phyloP scores from a whole-genome alignment of 2,113 vertebrate genomes.

The Perognathus longimembris region DNA sequence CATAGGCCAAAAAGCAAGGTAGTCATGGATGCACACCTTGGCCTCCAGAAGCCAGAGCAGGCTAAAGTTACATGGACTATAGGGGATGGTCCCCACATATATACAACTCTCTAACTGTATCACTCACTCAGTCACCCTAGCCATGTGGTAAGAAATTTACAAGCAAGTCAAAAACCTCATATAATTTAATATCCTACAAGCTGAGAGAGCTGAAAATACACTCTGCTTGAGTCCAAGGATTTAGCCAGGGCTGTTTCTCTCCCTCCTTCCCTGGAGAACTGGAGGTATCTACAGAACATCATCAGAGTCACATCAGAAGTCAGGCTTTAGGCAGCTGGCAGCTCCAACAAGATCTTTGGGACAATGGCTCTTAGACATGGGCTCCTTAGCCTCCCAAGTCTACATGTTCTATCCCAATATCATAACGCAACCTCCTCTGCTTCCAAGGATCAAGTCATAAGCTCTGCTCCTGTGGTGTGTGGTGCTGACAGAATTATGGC shows the following conservation, averaged over 20 bases:
- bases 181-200: not conserved
- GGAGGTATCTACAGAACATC: not conserved
- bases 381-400: not conserved
- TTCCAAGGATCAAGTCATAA: conserved; percentile 66
- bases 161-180: conserved; percentile 47
- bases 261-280: not conserved
- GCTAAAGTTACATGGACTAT: not conserved
- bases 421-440: not conserved
- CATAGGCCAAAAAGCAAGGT: not conserved
- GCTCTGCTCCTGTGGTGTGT: conserved; percentile 38
- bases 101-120: not conserved
- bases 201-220: not conserved
- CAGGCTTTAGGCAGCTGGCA: not conserved
- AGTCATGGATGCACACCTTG: not conserved
- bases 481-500: conserved; percentile 78
- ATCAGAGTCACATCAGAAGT: not conserved
- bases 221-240: not conserved
- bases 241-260: not conserved
- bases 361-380: not conserved
- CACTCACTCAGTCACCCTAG: not conserved
- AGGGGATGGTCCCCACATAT: not conserved
- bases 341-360: not conserved
- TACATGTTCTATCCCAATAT: not conserved
- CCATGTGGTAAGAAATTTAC: not conserved
- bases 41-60: not conserved